Conservation (phyloP, 2,888 invertebrate species). For the Nemotelus pantherinus region DNA sequence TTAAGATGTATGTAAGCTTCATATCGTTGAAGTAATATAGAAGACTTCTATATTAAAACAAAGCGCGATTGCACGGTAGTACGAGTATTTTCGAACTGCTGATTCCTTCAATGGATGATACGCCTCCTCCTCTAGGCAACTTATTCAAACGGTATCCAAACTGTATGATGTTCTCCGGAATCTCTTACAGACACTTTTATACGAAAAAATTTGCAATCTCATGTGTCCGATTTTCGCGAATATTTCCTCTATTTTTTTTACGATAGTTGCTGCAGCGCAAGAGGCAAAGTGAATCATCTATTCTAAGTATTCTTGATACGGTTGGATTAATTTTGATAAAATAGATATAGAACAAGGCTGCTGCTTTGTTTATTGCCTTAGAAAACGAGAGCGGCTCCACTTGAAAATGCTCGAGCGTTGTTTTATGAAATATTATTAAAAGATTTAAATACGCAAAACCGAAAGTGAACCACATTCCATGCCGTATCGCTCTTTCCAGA, state of each 20-base stretch:
- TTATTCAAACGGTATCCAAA: conserved; percentile 40
- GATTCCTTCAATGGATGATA: not conserved
- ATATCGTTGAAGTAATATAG: conserved; percentile 27
- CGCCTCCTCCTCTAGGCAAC: conserved; percentile 13
- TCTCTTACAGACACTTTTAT: conserved; percentile 24
- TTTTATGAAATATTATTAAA: conserved; percentile 39
- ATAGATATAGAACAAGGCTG: conserved; percentile 40
- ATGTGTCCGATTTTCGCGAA: not conserved
- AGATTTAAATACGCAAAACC: conserved; percentile 19
- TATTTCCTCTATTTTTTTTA: not conserved
- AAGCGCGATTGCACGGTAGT: not conserved
- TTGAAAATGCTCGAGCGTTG: not conserved
- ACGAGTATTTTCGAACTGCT: not conserved
- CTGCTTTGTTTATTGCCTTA: conserved; percentile 30
- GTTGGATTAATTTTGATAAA: conserved; percentile 21
- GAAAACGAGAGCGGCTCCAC: conserved; percentile 31
- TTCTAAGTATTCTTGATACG: conserved; percentile 35
- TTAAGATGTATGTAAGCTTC: conserved; percentile 18
- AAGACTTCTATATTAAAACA: conserved; percentile 25
- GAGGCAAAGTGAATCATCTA: conserved; percentile 21
- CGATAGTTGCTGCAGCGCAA: conserved; percentile 30
- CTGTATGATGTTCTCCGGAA: conserved; percentile 34
- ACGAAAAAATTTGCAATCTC: conserved; percentile 6
- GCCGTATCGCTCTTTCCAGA: conserved; percentile 2
- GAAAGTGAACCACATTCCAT: conserved; percentile 35